Evolutionary conservation across 2,888 invertebrate species (phyloP).

Genomic region (Apodemia zela): DNA sequence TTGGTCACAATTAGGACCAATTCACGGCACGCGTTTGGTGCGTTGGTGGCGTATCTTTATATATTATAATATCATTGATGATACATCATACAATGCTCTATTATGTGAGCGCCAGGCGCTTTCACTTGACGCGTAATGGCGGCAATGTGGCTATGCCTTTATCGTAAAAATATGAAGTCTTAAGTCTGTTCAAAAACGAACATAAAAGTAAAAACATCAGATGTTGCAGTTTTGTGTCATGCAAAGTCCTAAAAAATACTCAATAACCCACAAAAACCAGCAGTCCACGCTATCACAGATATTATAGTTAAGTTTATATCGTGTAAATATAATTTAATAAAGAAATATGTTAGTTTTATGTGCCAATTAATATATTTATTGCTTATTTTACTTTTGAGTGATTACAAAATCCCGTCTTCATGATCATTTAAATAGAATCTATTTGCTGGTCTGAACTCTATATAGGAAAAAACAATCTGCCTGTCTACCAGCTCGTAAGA

Average conservation of each 20-base stretch:
- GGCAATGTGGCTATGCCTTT: no score
- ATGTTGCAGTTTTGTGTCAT: neutral
- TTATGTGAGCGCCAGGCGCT: neutral
- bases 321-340: constrained; percentile 28
- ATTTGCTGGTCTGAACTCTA: no score
- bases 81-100: no score
- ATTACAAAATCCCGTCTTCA: neutral
- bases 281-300: constrained; percentile 18
- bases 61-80: no score
- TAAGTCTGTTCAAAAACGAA: neutral
- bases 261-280: neutral
- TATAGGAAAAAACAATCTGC: no score
- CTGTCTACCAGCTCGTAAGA: no score
- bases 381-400: constrained; percentile 21
- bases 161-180: no score
- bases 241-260: constrained; percentile 5
- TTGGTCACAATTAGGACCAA: no score
- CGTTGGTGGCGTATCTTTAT: no score
- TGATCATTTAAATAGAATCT: no score
- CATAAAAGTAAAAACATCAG: neutral
- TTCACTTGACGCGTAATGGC: no score
- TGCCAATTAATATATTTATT: constrained; percentile 33
- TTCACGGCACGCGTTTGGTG: no score
- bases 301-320: constrained; percentile 26
- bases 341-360: constrained; percentile 23